Base-by-base conservation (phyloP, 2,888 invertebrate genomes). In the Sisyra nigra region DNA sequence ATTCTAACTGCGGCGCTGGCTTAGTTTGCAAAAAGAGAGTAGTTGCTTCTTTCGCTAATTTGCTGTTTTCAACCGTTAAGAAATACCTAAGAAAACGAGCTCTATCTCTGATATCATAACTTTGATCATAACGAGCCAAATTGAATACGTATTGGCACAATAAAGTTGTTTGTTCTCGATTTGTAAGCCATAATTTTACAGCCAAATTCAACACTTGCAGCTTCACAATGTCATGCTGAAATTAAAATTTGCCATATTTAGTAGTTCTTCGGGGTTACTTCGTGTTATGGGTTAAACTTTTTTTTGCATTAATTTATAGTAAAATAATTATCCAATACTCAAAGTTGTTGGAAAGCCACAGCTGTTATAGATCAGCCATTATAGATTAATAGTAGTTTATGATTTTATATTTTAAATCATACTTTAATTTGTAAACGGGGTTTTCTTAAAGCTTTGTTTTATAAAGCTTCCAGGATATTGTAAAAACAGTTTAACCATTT, bases 71-170 rank as follows among this genome's bases (percentile, higher is more conserved):
- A 50, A 55, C 79, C 51, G 86, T 76, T 19, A 89, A 73, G 52
- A 91, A 79, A 48, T 81, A 81, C 10, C 84, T 76, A 42, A 99
- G 68, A 57, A 97, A 80, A 17, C 98, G 70, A 3, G 93, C 91
- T 8, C 94, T 73, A 66, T 99, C 98, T 17, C 98, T 72, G 42
- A 98, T 92, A 65, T 98, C 97, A 59, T 97, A 98, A 64, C 92
- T 93, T 52, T 85, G 83, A 69, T 98, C 98, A 62, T 97, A 98
- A 52, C 92, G 83, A 1, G 97, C 94, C 54, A 98, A 68, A 51
- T 80, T 87, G 56, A 97, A 83, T 34, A 97, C 83, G 63, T 98
- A 97, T 58, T 89, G 88, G 54, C 88, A 87, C 42, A 97, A 69
- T 3, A 88, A 68, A 45, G 79, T 72, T 0, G 91, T 92, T 64